Conservation (phyloP, 2,888 invertebrate species). For the Spatulosminthurus flaviceps region DNA sequence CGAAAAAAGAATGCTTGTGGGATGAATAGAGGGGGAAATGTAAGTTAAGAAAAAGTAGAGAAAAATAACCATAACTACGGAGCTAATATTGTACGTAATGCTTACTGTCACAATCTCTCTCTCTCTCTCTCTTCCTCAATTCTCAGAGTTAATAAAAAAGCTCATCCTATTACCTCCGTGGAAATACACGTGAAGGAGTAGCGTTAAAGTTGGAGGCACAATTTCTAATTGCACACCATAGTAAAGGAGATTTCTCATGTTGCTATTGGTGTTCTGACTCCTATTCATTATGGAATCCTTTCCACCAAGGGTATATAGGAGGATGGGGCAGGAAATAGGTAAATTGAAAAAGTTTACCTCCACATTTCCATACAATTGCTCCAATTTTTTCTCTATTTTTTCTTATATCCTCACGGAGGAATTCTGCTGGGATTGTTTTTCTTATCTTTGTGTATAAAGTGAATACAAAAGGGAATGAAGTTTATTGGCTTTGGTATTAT, state of each 20-base stretch:
- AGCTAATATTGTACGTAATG: constrained; percentile 21
- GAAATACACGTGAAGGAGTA: constrained; percentile 1
- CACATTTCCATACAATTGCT: constrained; percentile 44
- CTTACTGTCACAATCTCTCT: background rate
- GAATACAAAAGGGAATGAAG: too few relatives aligned
- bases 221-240: background rate
- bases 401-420: too few relatives aligned
- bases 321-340: constrained; percentile 1
- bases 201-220: background rate
- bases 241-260: background rate
- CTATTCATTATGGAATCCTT: too few relatives aligned
- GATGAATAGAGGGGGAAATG: too few relatives aligned
- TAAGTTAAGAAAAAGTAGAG: background rate
- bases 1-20: too few relatives aligned
- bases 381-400: background rate
- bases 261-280: background rate
- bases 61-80: constrained; percentile 6
- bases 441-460: background rate
- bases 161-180: constrained; percentile 8
- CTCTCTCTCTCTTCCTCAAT: background rate
- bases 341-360: constrained; percentile 18
- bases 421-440: constrained; percentile 3
- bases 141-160: constrained; percentile 3
- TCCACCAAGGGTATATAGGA: background rate
- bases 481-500: background rate